phyloP scores from a whole-genome alignment of 2,888 invertebrate species.

The Habroteleia sp. region DNA sequence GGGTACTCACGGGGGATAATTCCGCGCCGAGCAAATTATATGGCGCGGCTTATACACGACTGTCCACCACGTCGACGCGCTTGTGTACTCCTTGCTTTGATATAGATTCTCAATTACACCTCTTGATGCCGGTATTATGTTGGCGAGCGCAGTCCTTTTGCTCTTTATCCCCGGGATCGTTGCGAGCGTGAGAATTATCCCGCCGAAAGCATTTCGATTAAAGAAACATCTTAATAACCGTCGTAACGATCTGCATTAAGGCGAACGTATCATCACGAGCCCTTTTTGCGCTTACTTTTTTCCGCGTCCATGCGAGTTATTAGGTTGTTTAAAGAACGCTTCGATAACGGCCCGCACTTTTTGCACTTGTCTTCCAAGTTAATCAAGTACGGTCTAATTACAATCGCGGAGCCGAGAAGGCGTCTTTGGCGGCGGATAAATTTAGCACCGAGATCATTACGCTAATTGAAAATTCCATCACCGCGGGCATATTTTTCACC shows the following conservation, averaged over 20 bases:
- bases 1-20: slow-evolving; percentile 53
- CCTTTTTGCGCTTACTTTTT: background rate
- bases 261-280: slow-evolving; percentile 30
- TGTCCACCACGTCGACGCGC: slow-evolving; percentile 56
- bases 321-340: slow-evolving; percentile 46
- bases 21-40: slow-evolving; percentile 57
- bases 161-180: slow-evolving; percentile 11
- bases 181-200: slow-evolving; percentile 58
- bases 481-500: too few species aligned
- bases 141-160: slow-evolving; percentile 22
- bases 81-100: slow-evolving; percentile 43
- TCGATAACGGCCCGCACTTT: too few species aligned
- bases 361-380: too few species aligned
- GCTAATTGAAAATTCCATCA: too few species aligned
- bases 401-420: too few species aligned
- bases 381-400: too few species aligned
- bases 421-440: too few species aligned
- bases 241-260: slow-evolving; percentile 29
- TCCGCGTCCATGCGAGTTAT: slow-evolving; percentile 17
- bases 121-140: slow-evolving; percentile 48
- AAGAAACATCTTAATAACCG: slow-evolving; percentile 55
- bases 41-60: slow-evolving; percentile 45
- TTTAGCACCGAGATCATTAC: too few species aligned
- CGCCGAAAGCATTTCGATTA: slow-evolving; percentile 22
- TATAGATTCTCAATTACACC: slow-evolving; percentile 58